Evolutionary conservation across 2,888 invertebrate genomes (phyloP), one percentile per base, ranked within the genome.

Genomic region (Callinectes sapidus): DNA sequence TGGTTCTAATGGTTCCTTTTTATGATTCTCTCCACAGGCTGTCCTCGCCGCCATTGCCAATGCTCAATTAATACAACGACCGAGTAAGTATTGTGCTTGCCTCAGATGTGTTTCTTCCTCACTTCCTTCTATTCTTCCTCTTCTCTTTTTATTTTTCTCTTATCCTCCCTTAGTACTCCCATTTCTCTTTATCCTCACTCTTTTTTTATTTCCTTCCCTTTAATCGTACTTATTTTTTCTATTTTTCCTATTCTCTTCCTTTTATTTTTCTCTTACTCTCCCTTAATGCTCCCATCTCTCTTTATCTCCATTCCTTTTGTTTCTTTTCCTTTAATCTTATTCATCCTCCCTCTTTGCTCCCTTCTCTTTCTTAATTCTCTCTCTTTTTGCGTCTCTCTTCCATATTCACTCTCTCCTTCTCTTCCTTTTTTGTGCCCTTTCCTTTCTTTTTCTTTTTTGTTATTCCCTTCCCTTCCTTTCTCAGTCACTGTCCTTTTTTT

Each of bases 1-100:
- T 54, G 48, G 14, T 85, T 85, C 16, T 77, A 10, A 48, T 48
- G 6, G 81, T 90, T 1, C 28, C 5, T 91, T 10, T 91, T 71
- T 91, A 6, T 54, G 85, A 13, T 35, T 54, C 39, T 48, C 54
- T 54, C 71, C 61, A 10, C 90, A 92, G 92, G 87, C 77, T 89
- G 90, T 55, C 87, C 89, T 90, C 90, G 86, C 71, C 92, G 42
- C 92, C 90, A 90, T 90, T 90, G 71, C 90, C 48, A 77, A 66
- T 35, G 92, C 90, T 35, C 92, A 92, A 90, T 90, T 92, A 87
- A 92, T 92, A 48, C 90, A 92, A 54, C 90, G 87, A 35, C 90
- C 90, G 87, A 92, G 92, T 92, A 85, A 92, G 89, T 90, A 42
- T 48, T 86, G 42, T 32, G 18, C 32, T 2, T 86, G 39, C n/a